Base-by-base conservation (phyloP, 2,797 vertebrate species). In the Pristis pectinata region DNA sequence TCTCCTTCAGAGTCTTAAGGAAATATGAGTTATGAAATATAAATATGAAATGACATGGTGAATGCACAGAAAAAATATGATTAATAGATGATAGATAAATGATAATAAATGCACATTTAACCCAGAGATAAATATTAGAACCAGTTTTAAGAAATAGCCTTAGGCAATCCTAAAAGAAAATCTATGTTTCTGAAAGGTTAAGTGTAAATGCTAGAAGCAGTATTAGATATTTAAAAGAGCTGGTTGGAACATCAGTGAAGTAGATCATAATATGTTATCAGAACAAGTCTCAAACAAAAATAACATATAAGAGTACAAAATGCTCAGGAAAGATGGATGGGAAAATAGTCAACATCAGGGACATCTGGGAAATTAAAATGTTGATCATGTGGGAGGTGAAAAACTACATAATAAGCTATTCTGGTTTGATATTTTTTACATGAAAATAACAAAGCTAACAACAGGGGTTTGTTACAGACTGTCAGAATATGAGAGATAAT, bases 381-480 rank as follows among this genome's bases (percentile, higher is more conserved):
- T n/a, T 59, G 83, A 87, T 87, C 53, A 59, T n/a, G 34, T 87
- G 53, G 30, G 53, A 85, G 53, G 82, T 27, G 10, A 49, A 85
- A 85, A 34, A 10, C 19, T 83, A 53, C 80, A 85, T 53, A 56
- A 85, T 53, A 56, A 87, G 34, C 13, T 59, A 87, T 59, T 87
- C 53, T 87, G 83, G 53, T 59, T 56, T 13, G 83, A 34, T 87
- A 87, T 87, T 87, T 82, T 87, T 87, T 56, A 87, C 83, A 56
- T n/a, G 53, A 85, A 59, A 87, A 87, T n/a, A 30, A 59, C 83
- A 87, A 59, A 87, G 27, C 83, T 59, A 59, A 56, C 83, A 87
- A 15, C 53, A 87, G 83, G 83, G 53, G 27, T 87, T 53, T 87
- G 83, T 34, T 59, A 56, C 11, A 87, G 83, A 59, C 83, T 59